Percentiles rank a stretch among this genome's conserved stretches.
Conservation (phyloP, 1,140 invertebrate species). For the Popillia japonica region DNA sequence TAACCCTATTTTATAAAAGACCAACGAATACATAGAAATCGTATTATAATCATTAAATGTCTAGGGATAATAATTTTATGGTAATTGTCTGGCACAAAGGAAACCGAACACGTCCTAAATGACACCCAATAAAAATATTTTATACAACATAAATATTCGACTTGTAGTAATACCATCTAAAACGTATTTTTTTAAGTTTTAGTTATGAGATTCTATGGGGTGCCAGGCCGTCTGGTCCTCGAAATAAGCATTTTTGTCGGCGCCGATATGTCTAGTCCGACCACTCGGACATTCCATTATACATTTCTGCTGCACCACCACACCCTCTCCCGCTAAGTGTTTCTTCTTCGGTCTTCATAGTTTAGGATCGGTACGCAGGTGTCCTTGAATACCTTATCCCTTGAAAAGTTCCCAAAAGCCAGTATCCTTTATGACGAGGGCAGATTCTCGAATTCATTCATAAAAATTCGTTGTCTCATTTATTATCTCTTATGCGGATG, state of each 20-base stretch:
- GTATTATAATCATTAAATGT: not conserved
- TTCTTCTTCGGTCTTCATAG: conserved; percentile 7
- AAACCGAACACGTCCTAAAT: not conserved
- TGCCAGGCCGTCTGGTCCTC: conserved; percentile 22
- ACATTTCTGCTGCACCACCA: not conserved
- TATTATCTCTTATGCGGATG: conserved; percentile 23
- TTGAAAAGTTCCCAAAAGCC: conserved; percentile 15
- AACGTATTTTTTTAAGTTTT: conserved; percentile 20
- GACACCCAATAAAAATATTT: conserved; percentile 33
- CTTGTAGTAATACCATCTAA: not conserved
- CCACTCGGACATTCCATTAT: conserved; percentile 25
- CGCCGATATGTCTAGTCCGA: conserved; percentile 14
- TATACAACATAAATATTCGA: conserved; percentile 15
- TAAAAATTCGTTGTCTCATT: conserved; percentile 35
- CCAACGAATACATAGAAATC: not conserved
- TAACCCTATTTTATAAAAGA: no score
- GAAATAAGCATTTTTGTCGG: conserved; percentile 7
- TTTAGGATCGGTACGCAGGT: conserved; percentile 11
- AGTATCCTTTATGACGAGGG: conserved; percentile 8
- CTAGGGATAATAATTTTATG: conserved; percentile 17
- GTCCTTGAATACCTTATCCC: conserved; percentile 31
- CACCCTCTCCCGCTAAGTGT: conserved; percentile 11
- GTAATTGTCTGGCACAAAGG: not conserved
- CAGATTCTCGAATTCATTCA: conserved; percentile 32
- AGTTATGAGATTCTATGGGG: conserved; percentile 16